Base-by-base conservation (phyloP, 1,140 invertebrate species). In the Trichonephila clavipes region DNA sequence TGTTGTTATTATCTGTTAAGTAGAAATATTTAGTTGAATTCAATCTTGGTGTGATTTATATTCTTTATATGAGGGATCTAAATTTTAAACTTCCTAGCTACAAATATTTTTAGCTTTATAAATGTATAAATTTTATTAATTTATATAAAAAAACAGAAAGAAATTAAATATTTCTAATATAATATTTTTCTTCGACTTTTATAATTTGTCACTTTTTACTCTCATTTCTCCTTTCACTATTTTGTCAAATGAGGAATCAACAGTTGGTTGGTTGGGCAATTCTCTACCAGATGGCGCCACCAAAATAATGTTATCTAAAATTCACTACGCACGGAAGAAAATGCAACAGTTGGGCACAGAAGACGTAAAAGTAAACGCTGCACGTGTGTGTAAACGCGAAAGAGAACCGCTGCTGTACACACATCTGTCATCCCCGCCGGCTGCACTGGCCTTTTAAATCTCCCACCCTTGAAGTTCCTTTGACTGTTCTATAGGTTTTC, bases 281-380 rank as follows among this genome's bases (percentile, higher is more conserved):
- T n/a, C 18, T 28, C 18, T 51, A 18, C 64, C 24, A 92, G 90
- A 92, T 92, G 90, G 90, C 90, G 82, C 90, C 90, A 92, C 90
- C 90, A 81, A 62, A 92, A 21, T 16, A 44, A 51, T 58, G 28
- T 88, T 72, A 72, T 88, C 87, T 88, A 4, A 2, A 19, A 5
- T 40, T 66, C 40, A 40, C 14, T 18, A 19, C n/a, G 81, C 28
- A 21, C 18, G 28, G 10, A 14, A 92, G 12, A 19, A 58, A 92
- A 92, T 44, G 82, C 82, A 86, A 92, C 82, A 86, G 83, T 86
- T 92, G 82, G 90, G 34, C 40, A 59, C 51, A 86, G 59, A 69
- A 34, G 72, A 64, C 69, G 59, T 66, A 91, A 91, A 72, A 81
- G 66, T 77, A 77, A 83, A 91, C 64, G 24, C 58, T 59, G 61